These are phyloP conservation scores for Neosilurus hyrtlii DNA, from an alignment of 2,797 vertebrate genomes.

Conservation along the genomic window DNA sequence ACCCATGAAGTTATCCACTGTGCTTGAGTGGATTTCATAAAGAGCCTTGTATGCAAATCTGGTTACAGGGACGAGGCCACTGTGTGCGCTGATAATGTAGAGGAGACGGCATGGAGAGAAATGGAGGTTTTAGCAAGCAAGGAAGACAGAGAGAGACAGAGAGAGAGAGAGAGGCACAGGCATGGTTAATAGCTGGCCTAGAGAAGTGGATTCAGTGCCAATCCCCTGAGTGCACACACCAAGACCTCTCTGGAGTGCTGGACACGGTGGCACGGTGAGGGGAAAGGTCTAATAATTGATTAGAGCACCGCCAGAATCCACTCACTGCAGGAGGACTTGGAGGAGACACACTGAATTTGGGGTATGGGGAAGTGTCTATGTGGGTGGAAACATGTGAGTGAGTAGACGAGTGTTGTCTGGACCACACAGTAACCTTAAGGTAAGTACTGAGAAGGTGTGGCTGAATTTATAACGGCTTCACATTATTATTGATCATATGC, in stretches of 20 bases:
- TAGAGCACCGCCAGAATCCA: constrained; percentile 64
- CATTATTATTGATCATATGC: background rate
- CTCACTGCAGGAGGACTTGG: constrained; percentile 56
- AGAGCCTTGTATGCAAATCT: constrained; percentile 73
- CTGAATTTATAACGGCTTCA: background rate
- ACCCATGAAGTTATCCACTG: constrained; percentile 55
- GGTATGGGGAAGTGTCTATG: background rate
- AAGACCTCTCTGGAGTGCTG: constrained; percentile 56
- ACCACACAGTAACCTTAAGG: background rate
- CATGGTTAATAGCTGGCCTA: constrained; percentile 73
- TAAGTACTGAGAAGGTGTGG: too few species aligned
- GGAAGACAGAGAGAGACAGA: constrained; percentile 56
- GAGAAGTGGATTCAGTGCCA: constrained; percentile 56
- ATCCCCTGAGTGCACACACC: constrained; percentile 62
- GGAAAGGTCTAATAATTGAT: constrained; percentile 62
- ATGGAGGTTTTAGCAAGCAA: constrained; percentile 69
- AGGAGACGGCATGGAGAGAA: constrained; percentile 72
- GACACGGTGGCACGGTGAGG: constrained; percentile 55
- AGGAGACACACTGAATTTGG: constrained; percentile 20
- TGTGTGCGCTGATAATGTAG: constrained; percentile 68
- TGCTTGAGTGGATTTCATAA: constrained; percentile 65
- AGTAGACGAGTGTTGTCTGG: background rate
- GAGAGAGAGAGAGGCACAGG: constrained; percentile 34
- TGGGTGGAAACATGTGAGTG: background rate
- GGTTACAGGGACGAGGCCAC: constrained; percentile 65